Conservation (phyloP, 2,113 vertebrate genomes). For the Chaetodon auriga region DNA sequence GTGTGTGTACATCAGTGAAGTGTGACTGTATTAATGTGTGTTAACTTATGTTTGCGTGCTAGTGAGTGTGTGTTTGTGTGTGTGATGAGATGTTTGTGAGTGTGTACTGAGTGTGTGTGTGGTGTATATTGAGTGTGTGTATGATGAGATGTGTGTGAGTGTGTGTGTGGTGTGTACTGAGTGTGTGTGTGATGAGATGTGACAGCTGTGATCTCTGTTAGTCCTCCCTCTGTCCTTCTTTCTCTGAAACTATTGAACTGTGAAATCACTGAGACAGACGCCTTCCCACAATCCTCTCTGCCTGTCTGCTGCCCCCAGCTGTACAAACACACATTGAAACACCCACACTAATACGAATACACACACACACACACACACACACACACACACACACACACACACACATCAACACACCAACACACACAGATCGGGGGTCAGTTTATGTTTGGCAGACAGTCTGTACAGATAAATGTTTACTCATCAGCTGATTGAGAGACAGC, state of each 20-base stretch:
- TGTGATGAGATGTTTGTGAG: too few relatives aligned
- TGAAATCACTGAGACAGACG: conserved; percentile 75
- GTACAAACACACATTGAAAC: conserved; percentile 56
- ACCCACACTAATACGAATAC: too few relatives aligned
- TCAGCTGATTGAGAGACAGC: conserved; percentile 17
- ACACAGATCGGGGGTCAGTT: neutral
- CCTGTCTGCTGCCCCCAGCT: conserved; percentile 70
- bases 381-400: neutral
- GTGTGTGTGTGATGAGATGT: conserved; percentile 77
- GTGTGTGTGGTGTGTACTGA: conserved; percentile 28
- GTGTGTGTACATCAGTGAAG: neutral
- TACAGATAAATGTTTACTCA: neutral
- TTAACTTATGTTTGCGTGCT: too few relatives aligned
- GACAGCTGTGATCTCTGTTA: conserved; percentile 79
- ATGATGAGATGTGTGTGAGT: neutral
- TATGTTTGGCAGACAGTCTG: neutral
- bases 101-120: neutral
- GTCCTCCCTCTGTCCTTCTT: conserved; percentile 61
- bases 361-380: neutral
- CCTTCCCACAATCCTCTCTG: conserved; percentile 65
- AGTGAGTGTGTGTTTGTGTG: neutral
- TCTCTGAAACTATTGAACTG: conserved; percentile 59
- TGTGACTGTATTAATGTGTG: too few relatives aligned
- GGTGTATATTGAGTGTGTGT: neutral
- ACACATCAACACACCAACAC: neutral